Conservation (phyloP, 2,113 vertebrate species). For the Sylvilagus bachmani region DNA sequence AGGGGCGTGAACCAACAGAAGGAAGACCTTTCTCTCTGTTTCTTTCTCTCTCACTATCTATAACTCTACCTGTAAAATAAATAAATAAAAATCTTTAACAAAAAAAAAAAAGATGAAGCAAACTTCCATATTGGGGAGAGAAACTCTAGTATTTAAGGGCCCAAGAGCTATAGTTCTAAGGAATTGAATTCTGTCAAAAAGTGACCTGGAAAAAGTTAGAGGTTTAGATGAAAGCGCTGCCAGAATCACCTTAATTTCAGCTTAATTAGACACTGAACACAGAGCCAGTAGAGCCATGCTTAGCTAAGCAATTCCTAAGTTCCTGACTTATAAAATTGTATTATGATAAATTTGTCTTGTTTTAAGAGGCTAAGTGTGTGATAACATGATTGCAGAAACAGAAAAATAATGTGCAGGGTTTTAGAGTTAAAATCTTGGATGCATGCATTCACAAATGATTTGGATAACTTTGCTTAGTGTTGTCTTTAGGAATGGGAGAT, state of each 20-base stretch:
- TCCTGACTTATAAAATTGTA: not conserved
- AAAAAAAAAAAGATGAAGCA: not conserved
- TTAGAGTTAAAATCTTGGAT: not conserved
- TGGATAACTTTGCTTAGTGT: conserved; percentile 1
- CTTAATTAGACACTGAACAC: not conserved
- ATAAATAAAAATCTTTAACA: too few species aligned
- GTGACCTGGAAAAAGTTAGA: not conserved
- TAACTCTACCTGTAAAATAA: too few species aligned
- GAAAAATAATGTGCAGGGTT: not conserved
- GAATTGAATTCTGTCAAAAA: conserved; percentile 1
- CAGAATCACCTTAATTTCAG: not conserved
- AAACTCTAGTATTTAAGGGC: not conserved
- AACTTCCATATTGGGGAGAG: not conserved
- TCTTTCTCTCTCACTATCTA: too few species aligned
- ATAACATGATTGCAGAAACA: not conserved
- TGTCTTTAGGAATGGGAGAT: not conserved
- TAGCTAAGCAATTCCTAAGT: conserved; percentile 1
- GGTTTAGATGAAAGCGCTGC: not conserved
- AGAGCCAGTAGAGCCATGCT: not conserved
- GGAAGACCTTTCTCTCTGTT: too few species aligned
- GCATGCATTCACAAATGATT: not conserved
- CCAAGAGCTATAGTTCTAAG: not conserved
- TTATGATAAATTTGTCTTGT: not conserved
- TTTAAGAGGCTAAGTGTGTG: not conserved
- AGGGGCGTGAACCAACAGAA: too few species aligned